Evolutionary conservation across 2,797 vertebrate genomes (phyloP).

Genomic region (Cyprinodon diabolis): DNA sequence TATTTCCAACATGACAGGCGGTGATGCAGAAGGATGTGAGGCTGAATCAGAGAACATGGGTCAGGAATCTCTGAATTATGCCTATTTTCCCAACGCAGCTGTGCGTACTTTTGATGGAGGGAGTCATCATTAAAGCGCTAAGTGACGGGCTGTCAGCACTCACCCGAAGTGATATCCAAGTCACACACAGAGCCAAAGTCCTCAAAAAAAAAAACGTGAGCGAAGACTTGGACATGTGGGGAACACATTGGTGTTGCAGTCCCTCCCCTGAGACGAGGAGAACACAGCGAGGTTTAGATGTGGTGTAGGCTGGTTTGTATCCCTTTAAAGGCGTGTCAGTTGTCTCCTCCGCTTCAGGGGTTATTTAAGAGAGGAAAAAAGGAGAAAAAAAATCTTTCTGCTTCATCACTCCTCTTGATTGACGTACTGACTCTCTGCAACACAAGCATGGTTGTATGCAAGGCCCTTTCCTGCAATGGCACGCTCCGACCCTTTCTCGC

Average conservation of each 20-base stretch:
- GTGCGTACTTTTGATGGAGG: constrained; percentile 54
- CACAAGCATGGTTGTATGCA: constrained; percentile 63
- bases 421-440: constrained; percentile 68
- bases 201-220: constrained; percentile 40
- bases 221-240: constrained; percentile 71
- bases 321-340: constrained; percentile 73
- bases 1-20: constrained; percentile 8
- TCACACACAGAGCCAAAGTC: constrained; percentile 50
- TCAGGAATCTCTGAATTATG: constrained; percentile 13
- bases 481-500: constrained; percentile 20
- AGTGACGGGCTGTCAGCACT: constrained; percentile 42
- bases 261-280: constrained; percentile 53
- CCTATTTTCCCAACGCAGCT: constrained; percentile 36
- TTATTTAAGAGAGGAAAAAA: constrained; percentile 41
- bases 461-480: constrained; percentile 54
- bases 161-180: constrained; percentile 32
- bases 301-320: constrained; percentile 75
- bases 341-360: constrained; percentile 56
- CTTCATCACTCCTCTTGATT: constrained; percentile 68
- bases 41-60: not conserved
- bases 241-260: constrained; percentile 74
- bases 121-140: constrained; percentile 45
- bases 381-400: constrained; percentile 50
- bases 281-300: constrained; percentile 74
- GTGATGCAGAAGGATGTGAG: not conserved